Base-by-base conservation (phyloP, 2,113 vertebrate species). In the Mus pahari region DNA sequence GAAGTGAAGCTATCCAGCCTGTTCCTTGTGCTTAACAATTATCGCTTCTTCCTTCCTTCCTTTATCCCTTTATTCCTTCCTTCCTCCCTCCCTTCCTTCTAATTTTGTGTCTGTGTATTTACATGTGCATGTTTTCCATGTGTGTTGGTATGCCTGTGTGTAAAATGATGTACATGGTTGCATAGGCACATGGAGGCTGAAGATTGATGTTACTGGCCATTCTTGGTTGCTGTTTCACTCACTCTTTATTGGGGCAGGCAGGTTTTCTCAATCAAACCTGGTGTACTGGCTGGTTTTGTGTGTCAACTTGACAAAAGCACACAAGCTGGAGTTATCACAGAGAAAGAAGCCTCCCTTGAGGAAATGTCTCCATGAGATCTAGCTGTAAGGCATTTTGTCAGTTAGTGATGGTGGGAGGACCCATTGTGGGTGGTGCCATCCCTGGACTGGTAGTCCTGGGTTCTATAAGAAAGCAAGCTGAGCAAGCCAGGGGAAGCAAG, bases 1-100 rank as follows among this genome's bases (percentile, higher is more conserved):
- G 20, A 16, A 9, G 4, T 19, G 78, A 50, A 0, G 0, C 5
- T 24, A 19, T 13, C 73, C 1, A 77, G 36, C 31, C 48, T 39
- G 24, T 3, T 83, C 7, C 39, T 36, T 45, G 36, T n/a, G 31
- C 31, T 87, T 50, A 70, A 19, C 13, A 70, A 53, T n/a, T 4
- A 9, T 68, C 68, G 53, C n/a, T 74, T 48, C 8, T 22, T 9
- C 42, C 19, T 55, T 89, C 73, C 13, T 62, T 64, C 11, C n/a
- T 93, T 14, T 53, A 36, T 42, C 13, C 28, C 28, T 83, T 78
- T 7, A 7, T 22, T 11, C 36, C 19, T 53, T 91, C 71, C 16
- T 60, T 66, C 36, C 19, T 53, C 81, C 66, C 13, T 53, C 64
- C 8, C 55, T 42, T 93, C 8, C 68, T 42, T 42, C 73, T 86